A percentile compares a stretch with the other conserved stretches of the same genome.
These are phyloP conservation scores for Lydus trimaculatus DNA, from an alignment of 2,888 invertebrate species.

Conservation along the genomic window DNA sequence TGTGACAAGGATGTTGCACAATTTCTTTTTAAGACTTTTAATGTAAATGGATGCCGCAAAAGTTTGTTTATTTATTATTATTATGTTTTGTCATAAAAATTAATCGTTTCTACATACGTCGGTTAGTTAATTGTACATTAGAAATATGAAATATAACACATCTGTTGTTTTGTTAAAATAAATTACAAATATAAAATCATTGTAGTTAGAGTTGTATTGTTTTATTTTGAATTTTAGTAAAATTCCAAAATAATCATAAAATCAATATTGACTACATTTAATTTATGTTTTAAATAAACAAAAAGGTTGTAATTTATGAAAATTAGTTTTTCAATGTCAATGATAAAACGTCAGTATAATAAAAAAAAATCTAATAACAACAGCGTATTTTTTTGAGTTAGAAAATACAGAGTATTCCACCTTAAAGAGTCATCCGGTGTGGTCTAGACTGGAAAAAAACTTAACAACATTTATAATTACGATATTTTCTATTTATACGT, in stretches of 20 bases:
- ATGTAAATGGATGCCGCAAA: slow-evolving; percentile 8
- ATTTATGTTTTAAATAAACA: not conserved
- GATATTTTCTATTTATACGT: too few species aligned
- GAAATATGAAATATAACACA: not conserved
- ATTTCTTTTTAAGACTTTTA: slow-evolving; percentile 8
- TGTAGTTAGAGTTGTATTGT: not conserved
- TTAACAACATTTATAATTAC: too few species aligned
- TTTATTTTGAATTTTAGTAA: not conserved
- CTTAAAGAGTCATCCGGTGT: too few species aligned
- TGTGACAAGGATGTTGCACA: slow-evolving; percentile 9
- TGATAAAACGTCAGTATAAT: too few species aligned
- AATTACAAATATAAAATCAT: not conserved
- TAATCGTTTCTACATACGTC: slow-evolving; percentile 10
- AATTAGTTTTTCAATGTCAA: not conserved
- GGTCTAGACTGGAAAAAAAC: too few species aligned
- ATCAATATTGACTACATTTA: not conserved
- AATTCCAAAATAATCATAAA: not conserved
- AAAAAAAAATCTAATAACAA: too few species aligned
- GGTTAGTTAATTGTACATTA: not conserved
- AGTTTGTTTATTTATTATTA: slow-evolving; percentile 10
- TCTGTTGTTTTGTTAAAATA: not conserved
- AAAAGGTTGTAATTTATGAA: not conserved
- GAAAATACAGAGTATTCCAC: too few species aligned
- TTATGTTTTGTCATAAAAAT: not conserved
- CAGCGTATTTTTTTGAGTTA: too few species aligned